A percentile compares a stretch with the other conserved stretches of the same genome.
phyloP scores from a whole-genome alignment of 2,797 vertebrate genomes.

The Chelon labrosus region DNA sequence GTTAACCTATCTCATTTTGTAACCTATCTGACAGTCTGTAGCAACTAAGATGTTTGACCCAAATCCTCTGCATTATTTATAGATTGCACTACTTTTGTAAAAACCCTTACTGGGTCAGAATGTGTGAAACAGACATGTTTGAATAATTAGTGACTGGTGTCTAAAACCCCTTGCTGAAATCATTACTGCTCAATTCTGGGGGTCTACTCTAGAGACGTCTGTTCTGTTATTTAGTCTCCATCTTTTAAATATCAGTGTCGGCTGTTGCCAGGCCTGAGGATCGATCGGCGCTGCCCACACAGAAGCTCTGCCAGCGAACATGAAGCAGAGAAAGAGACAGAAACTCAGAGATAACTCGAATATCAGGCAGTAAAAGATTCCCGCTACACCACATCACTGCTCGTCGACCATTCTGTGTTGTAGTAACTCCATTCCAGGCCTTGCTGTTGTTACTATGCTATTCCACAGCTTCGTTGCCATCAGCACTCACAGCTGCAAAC shows the following conservation, averaged over 20 bases:
- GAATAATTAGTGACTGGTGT: slow-evolving; percentile 7
- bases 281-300: slow-evolving; percentile 64
- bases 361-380: neutral
- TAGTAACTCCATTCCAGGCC: neutral
- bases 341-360: slow-evolving; percentile 5
- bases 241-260: slow-evolving; percentile 39
- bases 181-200: neutral
- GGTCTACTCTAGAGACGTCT: neutral
- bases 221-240: slow-evolving; percentile 1
- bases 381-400: neutral
- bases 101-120: slow-evolving; percentile 43
- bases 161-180: neutral
- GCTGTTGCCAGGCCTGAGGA: slow-evolving; percentile 36
- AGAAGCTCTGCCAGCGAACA: slow-evolving; percentile 28
- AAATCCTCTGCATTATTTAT: slow-evolving; percentile 58
- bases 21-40: slow-evolving; percentile 6
- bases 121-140: slow-evolving; percentile 32
- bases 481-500: slow-evolving; percentile 49
- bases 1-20: no score
- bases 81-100: slow-evolving; percentile 46
- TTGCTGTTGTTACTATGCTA: slow-evolving; percentile 14
- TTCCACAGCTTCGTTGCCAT: slow-evolving; percentile 19
- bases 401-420: neutral
- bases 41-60: slow-evolving; percentile 37
- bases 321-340: slow-evolving; percentile 23